Percentiles rank a stretch among this genome's conserved stretches.
phyloP scores from a whole-genome alignment of 2,113 vertebrate genomes.

The Bufo gargarizans region DNA sequence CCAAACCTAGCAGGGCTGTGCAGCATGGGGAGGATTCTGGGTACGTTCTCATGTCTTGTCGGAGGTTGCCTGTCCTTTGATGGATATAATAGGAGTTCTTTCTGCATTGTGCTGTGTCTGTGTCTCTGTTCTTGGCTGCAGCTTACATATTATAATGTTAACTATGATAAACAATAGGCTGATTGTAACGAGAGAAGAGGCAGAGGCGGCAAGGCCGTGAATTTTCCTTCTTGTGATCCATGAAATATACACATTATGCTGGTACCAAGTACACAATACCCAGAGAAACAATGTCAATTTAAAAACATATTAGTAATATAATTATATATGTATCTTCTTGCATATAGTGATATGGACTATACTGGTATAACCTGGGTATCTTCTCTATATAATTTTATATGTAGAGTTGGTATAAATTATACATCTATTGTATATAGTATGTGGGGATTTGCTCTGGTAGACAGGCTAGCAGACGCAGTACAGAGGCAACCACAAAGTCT shows the following conservation, averaged over 20 bases:
- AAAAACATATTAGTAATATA: too few species aligned
- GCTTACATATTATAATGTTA: slow-evolving; percentile 4
- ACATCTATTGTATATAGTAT: too few species aligned
- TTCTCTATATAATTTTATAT: neutral
- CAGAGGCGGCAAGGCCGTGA: slow-evolving; percentile 21
- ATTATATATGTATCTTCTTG: neutral
- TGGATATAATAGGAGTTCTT: slow-evolving; percentile 35
- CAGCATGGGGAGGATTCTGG: neutral
- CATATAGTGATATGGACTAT: neutral
- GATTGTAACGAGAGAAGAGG: slow-evolving; percentile 13
- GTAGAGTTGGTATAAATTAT: too few species aligned
- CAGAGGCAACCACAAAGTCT: too few species aligned
- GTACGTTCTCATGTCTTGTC: neutral
- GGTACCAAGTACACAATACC: neutral
- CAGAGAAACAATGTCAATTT: neutral
- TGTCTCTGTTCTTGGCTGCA: slow-evolving; percentile 2
- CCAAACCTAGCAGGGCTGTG: neutral
- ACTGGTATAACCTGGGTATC: neutral
- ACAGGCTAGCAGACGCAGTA: too few species aligned
- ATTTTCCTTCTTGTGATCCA: neutral
- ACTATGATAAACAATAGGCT: slow-evolving; percentile 18
- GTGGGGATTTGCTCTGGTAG: too few species aligned
- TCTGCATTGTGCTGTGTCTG: slow-evolving; percentile 2
- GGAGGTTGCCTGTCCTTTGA: slow-evolving; percentile 27
- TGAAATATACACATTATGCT: neutral